Conservation (phyloP, 2,888 invertebrate genomes). For the Amphipoea oculea region DNA sequence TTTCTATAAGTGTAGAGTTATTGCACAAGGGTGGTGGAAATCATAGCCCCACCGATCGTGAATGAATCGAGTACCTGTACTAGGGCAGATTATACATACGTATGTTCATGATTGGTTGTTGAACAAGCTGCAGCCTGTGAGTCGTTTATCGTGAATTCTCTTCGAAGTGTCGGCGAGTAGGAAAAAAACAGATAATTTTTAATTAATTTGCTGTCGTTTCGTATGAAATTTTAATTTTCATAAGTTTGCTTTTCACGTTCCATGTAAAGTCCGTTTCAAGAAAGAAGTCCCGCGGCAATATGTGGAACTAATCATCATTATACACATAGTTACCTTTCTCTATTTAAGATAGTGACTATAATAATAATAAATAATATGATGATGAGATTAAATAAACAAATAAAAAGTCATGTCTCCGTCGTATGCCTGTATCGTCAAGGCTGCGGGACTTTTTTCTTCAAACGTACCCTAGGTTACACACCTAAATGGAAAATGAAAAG, state of each 20-base stretch:
- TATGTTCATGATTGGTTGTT: no score
- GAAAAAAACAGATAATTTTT: neutral
- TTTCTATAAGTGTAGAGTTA: neutral
- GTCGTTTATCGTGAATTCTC: neutral
- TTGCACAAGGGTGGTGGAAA: neutral
- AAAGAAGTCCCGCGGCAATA: neutral
- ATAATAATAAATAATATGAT: no score
- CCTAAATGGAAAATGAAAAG: neutral
- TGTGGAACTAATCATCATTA: neutral
- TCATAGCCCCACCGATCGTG: neutral
- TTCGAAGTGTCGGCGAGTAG: neutral
- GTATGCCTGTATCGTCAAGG: no score
- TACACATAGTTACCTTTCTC: neutral
- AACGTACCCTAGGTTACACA: neutral
- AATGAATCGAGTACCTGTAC: neutral
- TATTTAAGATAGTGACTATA: no score
- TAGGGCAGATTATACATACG: no score
- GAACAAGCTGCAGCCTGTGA: neutral
- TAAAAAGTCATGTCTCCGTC: no score
- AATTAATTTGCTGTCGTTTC: no score
- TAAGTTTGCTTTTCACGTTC: neutral
- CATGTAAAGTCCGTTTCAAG: neutral
- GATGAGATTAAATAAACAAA: no score
- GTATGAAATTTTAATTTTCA: neutral
- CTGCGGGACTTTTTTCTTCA: no score